Conservation (phyloP, 2,113 vertebrate species). For the Mobula hypostoma region DNA sequence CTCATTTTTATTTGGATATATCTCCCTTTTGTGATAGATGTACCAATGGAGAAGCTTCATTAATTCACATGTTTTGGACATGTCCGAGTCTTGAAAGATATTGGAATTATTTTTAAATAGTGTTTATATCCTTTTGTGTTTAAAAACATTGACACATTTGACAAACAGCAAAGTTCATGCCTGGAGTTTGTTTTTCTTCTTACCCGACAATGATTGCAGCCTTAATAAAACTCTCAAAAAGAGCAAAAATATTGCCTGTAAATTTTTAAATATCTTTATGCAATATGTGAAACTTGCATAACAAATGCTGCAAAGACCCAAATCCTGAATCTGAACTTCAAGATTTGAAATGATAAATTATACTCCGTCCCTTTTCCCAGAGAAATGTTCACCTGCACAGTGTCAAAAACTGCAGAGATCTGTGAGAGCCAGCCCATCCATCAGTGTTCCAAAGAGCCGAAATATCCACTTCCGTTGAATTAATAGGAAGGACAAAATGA, state of each 20-base stretch:
- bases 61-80: no score
- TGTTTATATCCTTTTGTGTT: no score
- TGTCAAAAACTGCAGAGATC: background rate
- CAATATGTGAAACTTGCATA: background rate
- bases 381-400: background rate
- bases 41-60: no score
- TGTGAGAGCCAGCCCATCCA: background rate
- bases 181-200: no score
- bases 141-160: no score
- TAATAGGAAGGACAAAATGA: background rate
- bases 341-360: background rate
- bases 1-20: no score
- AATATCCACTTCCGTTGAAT: background rate
- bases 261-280: background rate
- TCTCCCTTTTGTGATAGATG: no score
- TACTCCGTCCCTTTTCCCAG: background rate
- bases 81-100: no score
- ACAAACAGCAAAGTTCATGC: no score
- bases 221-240: background rate
- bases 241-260: background rate
- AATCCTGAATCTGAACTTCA: background rate
- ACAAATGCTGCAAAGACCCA: background rate
- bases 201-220: background rate
- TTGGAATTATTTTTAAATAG: no score
- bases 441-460: background rate